A percentile compares a stretch with the other conserved stretches of the same genome.
Evolutionary conservation across 1,140 invertebrate genomes (phyloP).

Genomic region (Diorhabda carinulata): DNA sequence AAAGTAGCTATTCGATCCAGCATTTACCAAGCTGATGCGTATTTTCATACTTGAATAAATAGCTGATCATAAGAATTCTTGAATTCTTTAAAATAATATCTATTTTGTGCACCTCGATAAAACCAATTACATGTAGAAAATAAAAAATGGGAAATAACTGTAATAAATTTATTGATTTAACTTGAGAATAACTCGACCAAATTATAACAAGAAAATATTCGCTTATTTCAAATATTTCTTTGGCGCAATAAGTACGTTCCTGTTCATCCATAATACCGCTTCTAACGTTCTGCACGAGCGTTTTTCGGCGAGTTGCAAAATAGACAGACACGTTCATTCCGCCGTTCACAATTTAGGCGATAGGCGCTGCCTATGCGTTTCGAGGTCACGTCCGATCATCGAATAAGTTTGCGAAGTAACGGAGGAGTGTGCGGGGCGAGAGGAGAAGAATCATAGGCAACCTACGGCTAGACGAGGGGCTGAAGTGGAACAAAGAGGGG

Average conservation of each 20-base stretch:
- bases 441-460: not conserved
- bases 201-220: too few species aligned
- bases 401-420: slow-evolving; percentile 6
- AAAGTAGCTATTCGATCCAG: too few species aligned
- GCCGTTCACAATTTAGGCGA: slow-evolving; percentile 15
- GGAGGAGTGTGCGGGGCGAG: not conserved
- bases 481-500: not conserved
- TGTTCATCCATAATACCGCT: not conserved
- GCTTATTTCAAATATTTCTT: too few species aligned
- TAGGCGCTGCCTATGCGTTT: slow-evolving; percentile 16
- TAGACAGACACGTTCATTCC: slow-evolving; percentile 8
- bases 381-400: slow-evolving; percentile 16
- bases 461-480: not conserved
- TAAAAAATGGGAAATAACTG: too few species aligned
- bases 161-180: too few species aligned
- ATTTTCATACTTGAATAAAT: too few species aligned
- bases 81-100: too few species aligned
- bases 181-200: too few species aligned
- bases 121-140: too few species aligned
- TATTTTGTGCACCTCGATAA: too few species aligned
- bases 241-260: not conserved
- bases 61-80: too few species aligned
- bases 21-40: too few species aligned
- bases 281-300: slow-evolving; percentile 10
- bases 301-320: slow-evolving; percentile 17